Evolutionary conservation across 1,140 invertebrate genomes (phyloP).

Genomic region (Bombus picipes): DNA sequence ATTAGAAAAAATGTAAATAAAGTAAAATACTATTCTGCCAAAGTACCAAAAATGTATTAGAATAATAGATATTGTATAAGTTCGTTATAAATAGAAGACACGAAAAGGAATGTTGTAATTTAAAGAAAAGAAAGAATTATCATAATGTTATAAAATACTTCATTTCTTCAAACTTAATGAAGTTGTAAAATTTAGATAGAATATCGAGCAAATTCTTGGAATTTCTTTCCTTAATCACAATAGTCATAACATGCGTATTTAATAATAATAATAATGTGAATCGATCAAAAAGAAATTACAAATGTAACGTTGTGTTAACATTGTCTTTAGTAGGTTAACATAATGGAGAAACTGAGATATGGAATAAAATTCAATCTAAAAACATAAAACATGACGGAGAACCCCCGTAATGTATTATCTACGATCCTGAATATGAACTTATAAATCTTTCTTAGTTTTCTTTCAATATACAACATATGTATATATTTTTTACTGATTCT

Average conservation of each 20-base stretch:
- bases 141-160: too few species aligned
- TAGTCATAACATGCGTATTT: background rate
- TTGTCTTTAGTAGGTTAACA: background rate
- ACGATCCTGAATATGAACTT: background rate
- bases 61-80: too few species aligned
- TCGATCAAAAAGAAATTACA: background rate
- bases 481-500: slow-evolving; percentile 30
- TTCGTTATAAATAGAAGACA: too few species aligned
- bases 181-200: background rate
- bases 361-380: background rate
- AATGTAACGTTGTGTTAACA: background rate
- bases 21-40: too few species aligned
- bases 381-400: background rate
- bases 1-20: too few species aligned
- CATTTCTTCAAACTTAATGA: background rate
- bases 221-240: background rate
- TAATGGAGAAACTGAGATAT: background rate
- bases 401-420: too few species aligned
- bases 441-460: slow-evolving; percentile 7
- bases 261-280: background rate
- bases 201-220: background rate
- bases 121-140: too few species aligned
- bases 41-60: too few species aligned
- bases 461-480: background rate
- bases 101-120: too few species aligned